Evolutionary conservation across 2,888 invertebrate species (phyloP).

Genomic region (Conus canariensis): DNA sequence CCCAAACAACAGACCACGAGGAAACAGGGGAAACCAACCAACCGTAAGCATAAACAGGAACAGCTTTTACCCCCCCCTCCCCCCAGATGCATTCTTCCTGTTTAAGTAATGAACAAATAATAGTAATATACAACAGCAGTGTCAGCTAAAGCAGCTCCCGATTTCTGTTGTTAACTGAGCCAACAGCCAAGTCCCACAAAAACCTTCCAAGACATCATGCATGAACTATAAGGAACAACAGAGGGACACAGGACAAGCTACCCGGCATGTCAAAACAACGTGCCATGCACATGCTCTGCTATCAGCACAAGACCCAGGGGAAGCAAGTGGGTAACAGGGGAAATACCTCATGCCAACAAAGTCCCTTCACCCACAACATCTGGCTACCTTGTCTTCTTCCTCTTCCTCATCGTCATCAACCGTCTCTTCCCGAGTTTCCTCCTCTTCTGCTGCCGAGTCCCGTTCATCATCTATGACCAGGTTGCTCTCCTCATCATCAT

Average conservation of each 20-base stretch:
- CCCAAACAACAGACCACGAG: not conserved
- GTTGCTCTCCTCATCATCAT: conserved; percentile 36
- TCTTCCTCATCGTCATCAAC: conserved; percentile 18
- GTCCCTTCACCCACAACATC: conserved; percentile 38
- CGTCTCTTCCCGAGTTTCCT: conserved; percentile 19
- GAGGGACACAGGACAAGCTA: conserved; percentile 18
- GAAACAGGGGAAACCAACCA: not conserved
- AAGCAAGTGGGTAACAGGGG: conserved; percentile 34
- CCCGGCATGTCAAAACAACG: conserved; percentile 26
- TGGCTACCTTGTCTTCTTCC: conserved; percentile 42
- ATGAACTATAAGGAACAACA: conserved; percentile 18
- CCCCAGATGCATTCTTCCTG: no score
- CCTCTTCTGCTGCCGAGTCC: conserved; percentile 17
- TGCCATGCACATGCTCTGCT: conserved; percentile 41
- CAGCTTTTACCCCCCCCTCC: no score
- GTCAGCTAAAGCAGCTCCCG: not conserved
- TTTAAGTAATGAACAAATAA: no score
- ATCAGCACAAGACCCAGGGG: conserved; percentile 35
- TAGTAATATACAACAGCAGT: not conserved
- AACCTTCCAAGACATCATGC: not conserved
- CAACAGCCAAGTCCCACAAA: conserved; percentile 7
- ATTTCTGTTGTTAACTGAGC: not conserved
- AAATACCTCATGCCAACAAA: conserved; percentile 38
- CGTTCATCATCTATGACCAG: conserved; percentile 39
- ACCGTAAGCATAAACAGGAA: not conserved